Conservation (phyloP, 2,113 vertebrate species). For the Gnathonemus longibarbis region DNA sequence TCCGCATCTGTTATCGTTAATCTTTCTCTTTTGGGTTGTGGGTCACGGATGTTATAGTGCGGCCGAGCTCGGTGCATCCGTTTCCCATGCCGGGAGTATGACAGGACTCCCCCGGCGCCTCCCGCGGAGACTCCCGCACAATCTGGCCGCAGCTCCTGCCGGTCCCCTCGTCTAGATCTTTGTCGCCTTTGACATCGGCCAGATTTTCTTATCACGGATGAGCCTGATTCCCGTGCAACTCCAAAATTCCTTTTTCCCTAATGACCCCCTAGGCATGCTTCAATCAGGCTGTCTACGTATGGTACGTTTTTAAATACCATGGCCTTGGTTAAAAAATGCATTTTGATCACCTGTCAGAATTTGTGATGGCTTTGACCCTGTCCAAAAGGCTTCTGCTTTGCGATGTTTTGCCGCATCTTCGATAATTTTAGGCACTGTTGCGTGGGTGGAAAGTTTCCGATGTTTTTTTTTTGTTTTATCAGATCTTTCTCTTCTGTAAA, state of each 20-base stretch:
- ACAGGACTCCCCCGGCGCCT: background rate
- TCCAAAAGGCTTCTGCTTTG: background rate
- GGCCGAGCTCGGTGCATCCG: background rate
- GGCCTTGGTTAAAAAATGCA: background rate
- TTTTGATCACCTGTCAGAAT: background rate
- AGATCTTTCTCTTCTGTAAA: background rate
- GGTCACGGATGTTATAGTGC: background rate
- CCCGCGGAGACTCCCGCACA: background rate
- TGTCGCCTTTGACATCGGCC: background rate
- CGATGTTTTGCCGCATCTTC: background rate
- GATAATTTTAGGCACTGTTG: background rate
- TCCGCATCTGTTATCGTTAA: background rate
- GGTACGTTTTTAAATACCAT: background rate
- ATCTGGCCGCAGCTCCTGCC: background rate
- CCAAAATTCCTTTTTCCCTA: background rate
- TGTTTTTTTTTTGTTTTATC: background rate
- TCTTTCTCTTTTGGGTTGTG: background rate
- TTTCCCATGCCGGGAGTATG: background rate
- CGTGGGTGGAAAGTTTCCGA: background rate
- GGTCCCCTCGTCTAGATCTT: background rate
- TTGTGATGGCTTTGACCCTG: background rate
- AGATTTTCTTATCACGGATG: background rate
- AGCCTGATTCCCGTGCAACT: background rate
- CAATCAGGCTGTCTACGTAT: background rate
- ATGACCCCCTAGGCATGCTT: background rate